phyloP scores from a whole-genome alignment of 2,113 vertebrate species.

The Datnioides undecimradiatus region DNA sequence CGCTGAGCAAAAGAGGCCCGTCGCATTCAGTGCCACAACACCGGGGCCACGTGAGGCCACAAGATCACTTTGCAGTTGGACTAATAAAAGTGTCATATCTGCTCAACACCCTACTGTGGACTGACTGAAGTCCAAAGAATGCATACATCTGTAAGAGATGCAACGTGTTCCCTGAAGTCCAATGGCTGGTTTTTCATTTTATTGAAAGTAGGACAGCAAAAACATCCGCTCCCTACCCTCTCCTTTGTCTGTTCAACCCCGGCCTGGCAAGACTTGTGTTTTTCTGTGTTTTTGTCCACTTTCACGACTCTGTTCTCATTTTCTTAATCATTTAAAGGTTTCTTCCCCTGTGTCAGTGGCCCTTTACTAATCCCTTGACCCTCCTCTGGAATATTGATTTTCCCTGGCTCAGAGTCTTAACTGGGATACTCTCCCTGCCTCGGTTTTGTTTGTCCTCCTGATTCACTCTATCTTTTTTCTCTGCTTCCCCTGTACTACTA shows the following conservation, averaged over 20 bases:
- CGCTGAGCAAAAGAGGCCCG: not conserved
- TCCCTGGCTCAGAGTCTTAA: constrained; percentile 34
- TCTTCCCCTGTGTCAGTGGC: constrained; percentile 44
- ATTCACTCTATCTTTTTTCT: not conserved
- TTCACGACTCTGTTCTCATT: constrained; percentile 36
- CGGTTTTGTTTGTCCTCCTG: not conserved
- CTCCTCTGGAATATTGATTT: constrained; percentile 56
- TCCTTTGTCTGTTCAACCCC: not conserved
- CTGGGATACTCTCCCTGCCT: constrained; percentile 26
- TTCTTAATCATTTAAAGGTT: constrained; percentile 56
- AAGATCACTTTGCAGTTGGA: not conserved
- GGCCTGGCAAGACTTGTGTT: constrained; percentile 12
- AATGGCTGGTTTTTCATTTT: not conserved
- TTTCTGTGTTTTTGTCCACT: not conserved
- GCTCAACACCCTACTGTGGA: not conserved
- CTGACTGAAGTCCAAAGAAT: not conserved
- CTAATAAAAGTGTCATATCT: not conserved
- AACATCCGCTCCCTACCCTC: not conserved
- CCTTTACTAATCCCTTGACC: constrained; percentile 59
- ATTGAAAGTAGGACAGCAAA: not conserved
- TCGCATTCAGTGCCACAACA: constrained; percentile 6
- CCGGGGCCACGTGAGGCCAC: not conserved
- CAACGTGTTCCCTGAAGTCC: not conserved
- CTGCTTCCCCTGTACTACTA: not conserved
- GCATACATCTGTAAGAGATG: not conserved